A percentile compares a stretch with the other conserved stretches of the same genome.
Conservation (phyloP, 2,113 vertebrate species). For the Brachypodius melanocephalos region DNA sequence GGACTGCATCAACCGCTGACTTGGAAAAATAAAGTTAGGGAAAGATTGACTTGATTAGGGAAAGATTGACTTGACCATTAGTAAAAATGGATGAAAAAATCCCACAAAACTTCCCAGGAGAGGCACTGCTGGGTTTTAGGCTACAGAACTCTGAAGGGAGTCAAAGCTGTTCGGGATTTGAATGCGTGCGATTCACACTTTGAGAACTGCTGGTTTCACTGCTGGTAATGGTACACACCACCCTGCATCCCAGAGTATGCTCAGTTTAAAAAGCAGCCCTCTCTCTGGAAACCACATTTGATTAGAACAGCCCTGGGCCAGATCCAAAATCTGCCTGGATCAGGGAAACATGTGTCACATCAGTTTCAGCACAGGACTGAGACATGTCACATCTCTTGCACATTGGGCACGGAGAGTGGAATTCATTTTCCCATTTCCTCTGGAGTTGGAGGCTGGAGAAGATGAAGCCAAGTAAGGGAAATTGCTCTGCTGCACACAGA, state of each 20-base stretch:
- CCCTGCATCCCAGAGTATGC: neutral
- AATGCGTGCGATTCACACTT: slow-evolving; percentile 14
- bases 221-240: neutral
- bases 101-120: neutral
- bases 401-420: slow-evolving; percentile 7
- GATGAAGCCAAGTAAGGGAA: neutral
- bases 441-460: neutral
- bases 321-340: slow-evolving; percentile 15
- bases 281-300: slow-evolving; percentile 44
- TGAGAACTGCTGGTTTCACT: neutral
- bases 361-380: slow-evolving; percentile 2
- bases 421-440: slow-evolving; percentile 37
- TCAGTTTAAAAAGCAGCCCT: slow-evolving; percentile 4
- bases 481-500: neutral
- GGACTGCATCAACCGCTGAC: neutral
- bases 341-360: slow-evolving; percentile 31
- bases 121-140: neutral
- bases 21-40: neutral
- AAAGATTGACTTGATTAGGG: neutral
- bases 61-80: neutral
- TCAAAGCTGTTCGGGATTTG: slow-evolving; percentile 15
- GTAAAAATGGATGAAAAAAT: neutral
- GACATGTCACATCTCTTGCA: slow-evolving; percentile 24
- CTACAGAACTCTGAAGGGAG: neutral
- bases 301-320: slow-evolving; percentile 35